phyloP scores from a whole-genome alignment of 2,113 vertebrate species.

The Cnemophilus loriae region DNA sequence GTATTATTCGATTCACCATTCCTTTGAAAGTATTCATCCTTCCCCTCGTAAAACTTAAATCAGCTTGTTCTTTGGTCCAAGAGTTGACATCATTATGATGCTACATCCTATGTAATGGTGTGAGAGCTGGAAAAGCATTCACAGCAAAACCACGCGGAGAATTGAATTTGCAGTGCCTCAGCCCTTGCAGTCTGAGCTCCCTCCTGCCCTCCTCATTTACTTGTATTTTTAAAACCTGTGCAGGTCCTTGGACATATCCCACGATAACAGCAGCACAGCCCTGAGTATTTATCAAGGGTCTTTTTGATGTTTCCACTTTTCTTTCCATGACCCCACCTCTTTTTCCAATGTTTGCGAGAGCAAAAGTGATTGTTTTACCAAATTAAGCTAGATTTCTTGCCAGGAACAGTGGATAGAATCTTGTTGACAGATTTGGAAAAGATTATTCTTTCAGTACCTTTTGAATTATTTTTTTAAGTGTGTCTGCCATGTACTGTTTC shows the following conservation, averaged over 20 bases:
- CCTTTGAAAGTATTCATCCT: slow-evolving; percentile 63
- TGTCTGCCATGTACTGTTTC: slow-evolving; percentile 17
- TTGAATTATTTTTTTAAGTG: slow-evolving; percentile 26
- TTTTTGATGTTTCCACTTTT: not conserved
- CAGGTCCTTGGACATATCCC: not conserved
- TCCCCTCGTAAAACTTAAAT: slow-evolving; percentile 61
- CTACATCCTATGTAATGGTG: slow-evolving; percentile 63
- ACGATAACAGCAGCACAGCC: not conserved
- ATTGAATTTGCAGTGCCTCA: slow-evolving; percentile 31
- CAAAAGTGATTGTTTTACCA: slow-evolving; percentile 33
- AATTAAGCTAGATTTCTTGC: slow-evolving; percentile 22
- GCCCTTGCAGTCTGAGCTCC: not conserved
- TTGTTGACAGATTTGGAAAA: slow-evolving; percentile 60
- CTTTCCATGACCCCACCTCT: slow-evolving; percentile 14
- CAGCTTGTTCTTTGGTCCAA: slow-evolving; percentile 47
- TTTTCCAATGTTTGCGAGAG: slow-evolving; percentile 11
- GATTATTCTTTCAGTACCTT: slow-evolving; percentile 38
- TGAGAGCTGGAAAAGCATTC: slow-evolving; percentile 62
- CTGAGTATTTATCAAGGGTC: not conserved
- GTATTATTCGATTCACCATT: slow-evolving; percentile 35
- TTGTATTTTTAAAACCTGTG: not conserved
- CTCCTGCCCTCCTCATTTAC: not conserved
- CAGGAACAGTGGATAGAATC: slow-evolving; percentile 30
- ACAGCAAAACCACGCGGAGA: not conserved
- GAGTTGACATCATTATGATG: slow-evolving; percentile 68